Base-by-base conservation (phyloP, 2,888 invertebrate species). In the Matsumyia berberina region DNA sequence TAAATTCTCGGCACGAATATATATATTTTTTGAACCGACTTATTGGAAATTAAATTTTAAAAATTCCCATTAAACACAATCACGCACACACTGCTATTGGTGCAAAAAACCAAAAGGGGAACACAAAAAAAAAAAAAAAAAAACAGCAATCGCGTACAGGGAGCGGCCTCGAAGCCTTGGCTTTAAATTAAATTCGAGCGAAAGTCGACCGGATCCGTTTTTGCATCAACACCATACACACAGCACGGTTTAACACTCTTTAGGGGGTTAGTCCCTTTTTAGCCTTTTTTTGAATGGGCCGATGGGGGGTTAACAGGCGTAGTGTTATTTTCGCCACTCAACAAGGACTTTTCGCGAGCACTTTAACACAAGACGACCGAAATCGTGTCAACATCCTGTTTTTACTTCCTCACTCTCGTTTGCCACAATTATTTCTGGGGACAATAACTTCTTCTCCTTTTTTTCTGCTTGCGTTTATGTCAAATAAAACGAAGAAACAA, bases 321-420 rank as follows among this genome's bases (percentile, higher is more conserved):
- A 24, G 60, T 55, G 55, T 67, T 57, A 53, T 53, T 60, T 66
- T 58, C 35, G 12, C 9, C 37, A 62, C 57, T 57, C 31, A 15
- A 31, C 69, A 44, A 66, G 58, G 62, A 67, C 39, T 44, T 58
- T 70, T 60, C 44, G 58, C 42, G 62, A 74, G 53, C 73, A 74
- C 69, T 85, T 66, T 37, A 70, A 74, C 58, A 62, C 46, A 64
- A 69, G 73, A 57, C 62, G 51, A 51, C 35, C 44, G 51, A 85
- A 85, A 74, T 79, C 79, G 53, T 79, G 74, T 85, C 74, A 85
- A 70, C 80, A 85, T 85, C 79, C 79, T 74, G 79, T 80, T 80
- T 70, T 76, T 85, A 55, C 79, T 74, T 79, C 83, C 55, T 73
- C 53, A 12, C 51, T 37, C 5, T 29, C 3, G 19, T 33, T 37